A percentile compares a stretch with the other conserved stretches of the same genome.
These are phyloP conservation scores for Spilogale gracilis DNA, from an alignment of 2,113 vertebrate species.

Conservation along the genomic window DNA sequence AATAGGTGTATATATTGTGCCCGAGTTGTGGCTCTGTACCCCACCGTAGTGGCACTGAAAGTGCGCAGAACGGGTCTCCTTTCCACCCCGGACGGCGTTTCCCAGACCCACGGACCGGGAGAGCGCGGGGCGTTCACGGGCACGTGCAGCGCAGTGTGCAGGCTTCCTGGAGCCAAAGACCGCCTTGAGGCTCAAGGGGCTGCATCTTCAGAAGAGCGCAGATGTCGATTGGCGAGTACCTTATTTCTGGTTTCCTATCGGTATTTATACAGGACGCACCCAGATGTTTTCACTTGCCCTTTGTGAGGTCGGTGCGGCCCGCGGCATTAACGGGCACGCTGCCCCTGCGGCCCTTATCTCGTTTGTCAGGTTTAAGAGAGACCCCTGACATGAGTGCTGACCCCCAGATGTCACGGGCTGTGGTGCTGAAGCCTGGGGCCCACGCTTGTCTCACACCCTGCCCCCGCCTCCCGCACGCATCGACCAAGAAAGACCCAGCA, in stretches of 20 bases:
- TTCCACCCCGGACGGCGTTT: not conserved
- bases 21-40: too few species aligned
- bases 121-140: too few species aligned
- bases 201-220: not conserved
- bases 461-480: rapidly evolving
- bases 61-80: not conserved
- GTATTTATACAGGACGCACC: too few species aligned
- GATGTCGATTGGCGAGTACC: not conserved
- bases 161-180: not conserved
- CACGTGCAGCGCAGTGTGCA: rapidly evolving
- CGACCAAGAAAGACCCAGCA: not conserved
- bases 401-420: not conserved
- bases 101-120: not conserved
- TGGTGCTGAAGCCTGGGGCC: rapidly evolving
- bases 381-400: not conserved
- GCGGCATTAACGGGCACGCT: rapidly evolving
- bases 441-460: rapidly evolving
- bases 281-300: not conserved
- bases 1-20: not conserved
- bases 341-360: not conserved
- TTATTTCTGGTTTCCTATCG: not conserved
- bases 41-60: not conserved
- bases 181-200: not conserved
- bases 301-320: not conserved
- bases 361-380: too few species aligned